These are phyloP conservation scores for Elachura formosa DNA, from an alignment of 2,113 vertebrate species.

Conservation along the genomic window DNA sequence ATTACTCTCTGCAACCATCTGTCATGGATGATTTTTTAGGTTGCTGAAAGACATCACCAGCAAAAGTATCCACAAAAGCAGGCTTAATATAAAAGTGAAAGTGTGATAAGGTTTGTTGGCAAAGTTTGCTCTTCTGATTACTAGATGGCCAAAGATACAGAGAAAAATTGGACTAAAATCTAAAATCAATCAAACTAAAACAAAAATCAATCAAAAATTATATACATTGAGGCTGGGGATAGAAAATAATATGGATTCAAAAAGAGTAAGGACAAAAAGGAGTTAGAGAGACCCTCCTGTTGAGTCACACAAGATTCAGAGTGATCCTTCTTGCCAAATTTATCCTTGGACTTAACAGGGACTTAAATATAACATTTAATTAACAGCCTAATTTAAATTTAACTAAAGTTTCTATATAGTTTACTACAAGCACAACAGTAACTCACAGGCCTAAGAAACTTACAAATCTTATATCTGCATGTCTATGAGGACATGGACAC, in stretches of 20 bases:
- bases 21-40: neutral
- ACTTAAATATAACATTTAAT: neutral
- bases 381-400: neutral
- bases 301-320: neutral
- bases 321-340: neutral
- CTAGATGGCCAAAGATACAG: neutral
- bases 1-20: neutral
- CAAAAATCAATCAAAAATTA: neutral
- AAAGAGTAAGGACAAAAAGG: neutral
- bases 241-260: neutral
- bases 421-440: neutral
- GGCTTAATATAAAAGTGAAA: neutral
- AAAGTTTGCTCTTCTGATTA: neutral
- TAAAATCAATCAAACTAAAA: neutral
- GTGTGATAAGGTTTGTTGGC: neutral
- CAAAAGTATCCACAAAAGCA: neutral
- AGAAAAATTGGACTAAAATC: neutral
- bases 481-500: neutral
- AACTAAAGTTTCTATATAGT: neutral
- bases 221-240: neutral
- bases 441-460: neutral
- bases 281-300: neutral
- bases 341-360: neutral
- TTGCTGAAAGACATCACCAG: neutral
- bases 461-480: neutral